A percentile compares a stretch with the other conserved stretches of the same genome.
Evolutionary conservation across 2,797 vertebrate genomes (phyloP).

Genomic region (Coreius guichenoti): DNA sequence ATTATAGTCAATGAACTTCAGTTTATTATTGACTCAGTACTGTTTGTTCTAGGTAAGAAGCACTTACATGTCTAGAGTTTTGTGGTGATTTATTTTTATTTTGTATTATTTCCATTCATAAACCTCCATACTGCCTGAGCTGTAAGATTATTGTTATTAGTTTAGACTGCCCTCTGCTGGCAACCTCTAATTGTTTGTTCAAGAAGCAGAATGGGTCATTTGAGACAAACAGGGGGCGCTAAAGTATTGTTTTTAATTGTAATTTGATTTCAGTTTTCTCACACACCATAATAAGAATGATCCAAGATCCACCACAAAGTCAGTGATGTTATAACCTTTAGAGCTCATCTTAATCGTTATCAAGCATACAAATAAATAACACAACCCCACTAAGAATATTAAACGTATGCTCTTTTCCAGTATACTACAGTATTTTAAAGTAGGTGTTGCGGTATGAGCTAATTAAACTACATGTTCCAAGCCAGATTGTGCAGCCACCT

Average conservation of each 20-base stretch:
- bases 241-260: slow-evolving; percentile 6
- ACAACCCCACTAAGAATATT: not conserved
- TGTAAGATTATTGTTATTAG: not conserved
- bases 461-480: slow-evolving; percentile 8
- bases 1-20: not conserved
- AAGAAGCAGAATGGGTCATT: not conserved
- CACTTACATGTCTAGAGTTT: not conserved
- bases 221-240: slow-evolving; percentile 24
- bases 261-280: not conserved
- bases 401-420: not conserved
- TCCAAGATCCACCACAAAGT: not conserved
- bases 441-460: not conserved
- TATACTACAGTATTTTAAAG: slow-evolving; percentile 1
- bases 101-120: not conserved
- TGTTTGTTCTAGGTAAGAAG: not conserved
- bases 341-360: not conserved
- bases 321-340: not conserved
- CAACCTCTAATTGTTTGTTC: not conserved
- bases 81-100: not conserved
- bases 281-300: not conserved
- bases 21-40: not conserved
- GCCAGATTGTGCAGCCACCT: slow-evolving; percentile 4
- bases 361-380: not conserved
- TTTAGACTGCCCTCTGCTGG: slow-evolving; percentile 31
- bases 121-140: too few relatives aligned